Base-by-base conservation (phyloP, 2,888 invertebrate genomes). In the Dolomedes plantarius region DNA sequence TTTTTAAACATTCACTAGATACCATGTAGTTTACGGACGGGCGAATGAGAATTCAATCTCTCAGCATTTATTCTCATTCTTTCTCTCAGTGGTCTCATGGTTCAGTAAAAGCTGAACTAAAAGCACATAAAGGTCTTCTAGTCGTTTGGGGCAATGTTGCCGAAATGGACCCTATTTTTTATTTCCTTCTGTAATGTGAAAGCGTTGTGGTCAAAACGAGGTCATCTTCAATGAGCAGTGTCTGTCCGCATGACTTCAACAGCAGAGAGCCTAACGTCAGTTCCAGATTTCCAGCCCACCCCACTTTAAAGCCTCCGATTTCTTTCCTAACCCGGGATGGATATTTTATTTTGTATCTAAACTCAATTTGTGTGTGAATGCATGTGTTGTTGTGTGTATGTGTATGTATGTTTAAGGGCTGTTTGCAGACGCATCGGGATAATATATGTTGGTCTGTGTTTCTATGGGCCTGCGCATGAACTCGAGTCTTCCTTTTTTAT, bases 191-290 rank as follows among this genome's bases (percentile, higher is more conserved):
- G 72, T 71, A 83, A 83, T 72, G 73, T 77, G 77, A 56, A 77
- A 39, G 74, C 67, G 75, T 74, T 81, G 80, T 67, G 81, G 83
- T 72, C 68, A 74, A 74, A 86, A 86, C 79, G 78, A 77, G 85
- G 85, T 86, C 85, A 86, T 73, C 85, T 67, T 78, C 78, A 74
- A 74, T 64, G 85, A 46, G 69, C 79, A 86, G 78, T 79, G 69
- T 41, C 79, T 73, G 69, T 74, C 77, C 85, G 78, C 85, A 85
- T 78, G 85, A 73, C 68, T 78, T 73, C 85, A 68, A 74, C 64
- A 86, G 73, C 74, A 68, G 78, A 79, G 74, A 74, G 78, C 73
- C 79, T 74, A 32, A 28, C 74, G 74, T 68, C 71, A 86, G 85
- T 86, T 86, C 79, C 79, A 64, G 68, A 78, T 79, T 79, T 62